A percentile compares a stretch with the other conserved stretches of the same genome.
These are phyloP conservation scores for Cerastis leucographa DNA, from an alignment of 2,888 invertebrate species.

Conservation along the genomic window DNA sequence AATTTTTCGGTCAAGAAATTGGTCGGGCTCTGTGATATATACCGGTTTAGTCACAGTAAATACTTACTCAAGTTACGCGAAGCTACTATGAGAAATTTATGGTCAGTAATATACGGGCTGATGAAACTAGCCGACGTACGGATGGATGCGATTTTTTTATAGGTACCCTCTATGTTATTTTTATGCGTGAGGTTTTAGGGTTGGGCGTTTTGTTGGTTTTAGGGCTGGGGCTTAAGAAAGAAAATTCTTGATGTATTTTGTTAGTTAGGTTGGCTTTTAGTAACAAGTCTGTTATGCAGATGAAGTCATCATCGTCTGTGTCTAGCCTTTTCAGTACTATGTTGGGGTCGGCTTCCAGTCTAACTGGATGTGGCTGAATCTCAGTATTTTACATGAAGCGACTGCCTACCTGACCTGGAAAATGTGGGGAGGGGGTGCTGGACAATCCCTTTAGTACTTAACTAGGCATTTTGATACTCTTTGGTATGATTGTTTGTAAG, in stretches of 20 bases:
- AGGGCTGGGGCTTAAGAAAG: not conserved
- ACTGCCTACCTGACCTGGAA: too few species aligned
- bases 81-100: constrained; percentile 82
- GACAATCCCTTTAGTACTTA: too few species aligned
- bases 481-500: too few species aligned
- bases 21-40: constrained; percentile 83
- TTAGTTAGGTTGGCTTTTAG: not conserved
- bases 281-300: not conserved
- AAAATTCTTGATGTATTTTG: not conserved
- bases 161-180: constrained; percentile 68
- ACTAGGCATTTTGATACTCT: too few species aligned
- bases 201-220: constrained; percentile 24
- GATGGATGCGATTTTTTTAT: constrained; percentile 67
- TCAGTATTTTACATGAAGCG: too few species aligned
- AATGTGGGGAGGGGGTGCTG: too few species aligned
- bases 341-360: too few species aligned
- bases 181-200: constrained; percentile 60
- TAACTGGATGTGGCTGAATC: too few species aligned
- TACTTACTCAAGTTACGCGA: constrained; percentile 80
- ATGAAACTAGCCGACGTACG: constrained; percentile 76
- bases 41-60: constrained; percentile 79
- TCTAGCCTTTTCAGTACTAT: too few species aligned
- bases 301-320: not conserved
- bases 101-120: constrained; percentile 84
- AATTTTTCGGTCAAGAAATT: constrained; percentile 90